Evolutionary conservation across 2,113 vertebrate genomes (phyloP), one percentile per base, ranked within the genome.

Genomic region (Gasterosteus aculeatus): DNA sequence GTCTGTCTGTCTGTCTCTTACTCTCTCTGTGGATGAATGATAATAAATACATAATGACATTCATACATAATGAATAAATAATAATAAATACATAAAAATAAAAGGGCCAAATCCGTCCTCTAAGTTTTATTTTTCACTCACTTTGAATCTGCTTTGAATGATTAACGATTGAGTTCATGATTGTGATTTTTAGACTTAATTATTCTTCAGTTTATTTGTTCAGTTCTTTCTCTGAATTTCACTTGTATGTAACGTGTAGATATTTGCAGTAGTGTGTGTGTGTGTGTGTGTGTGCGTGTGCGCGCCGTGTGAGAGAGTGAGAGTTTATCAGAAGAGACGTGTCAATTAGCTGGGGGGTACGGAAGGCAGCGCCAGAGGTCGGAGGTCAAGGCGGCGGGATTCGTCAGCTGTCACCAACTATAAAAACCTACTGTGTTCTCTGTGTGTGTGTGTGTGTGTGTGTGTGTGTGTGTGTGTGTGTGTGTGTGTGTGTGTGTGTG

Each of bases 351-450:
- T 22, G 60, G 53, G 68, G 83, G 79, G 53, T 81, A 61, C 82
- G 88, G 81, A 72, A 84, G 82, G 86, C 82, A 81, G 80, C 84
- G 81, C 66, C 74, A 53, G 53, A 61, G 89, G 85, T 90, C 22
- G 89, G 60, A 83, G 85, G 89, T 93, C 86, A 33, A 73, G 79
- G 71, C 59, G 47, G 72, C 87, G 84, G 85, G 85, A 78, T 83
- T 91, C 78, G 77, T 92, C 88, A 86, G 90, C 90, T 93, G 92
- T 92, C 92, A 89, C 84, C 84, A 90, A 82, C 85, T 86, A 93
- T 93, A 93, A 94, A 91, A 87, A 90, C 82, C 35, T 69, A 85
- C 81, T 82, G 75, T 82, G 83, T 74, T 67, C 46, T 10, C 7
- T 47, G 29, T 39, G 61, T 68, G 59, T 60, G 71, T 47, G 64